These are phyloP conservation scores for Drosophila mayri DNA, from an alignment of 1,140 invertebrate genomes.

Conservation along the genomic window DNA sequence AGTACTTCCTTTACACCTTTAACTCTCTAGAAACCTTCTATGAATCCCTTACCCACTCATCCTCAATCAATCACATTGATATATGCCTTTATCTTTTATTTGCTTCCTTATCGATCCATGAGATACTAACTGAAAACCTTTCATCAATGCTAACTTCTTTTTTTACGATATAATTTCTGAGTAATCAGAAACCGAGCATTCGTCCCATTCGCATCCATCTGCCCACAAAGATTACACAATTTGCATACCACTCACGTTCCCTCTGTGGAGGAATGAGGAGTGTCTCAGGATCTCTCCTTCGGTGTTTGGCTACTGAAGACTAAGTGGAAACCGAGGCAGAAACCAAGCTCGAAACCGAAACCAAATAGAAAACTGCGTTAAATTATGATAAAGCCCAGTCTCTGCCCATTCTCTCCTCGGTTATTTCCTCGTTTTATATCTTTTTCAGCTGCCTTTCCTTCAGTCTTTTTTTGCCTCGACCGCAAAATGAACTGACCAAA, in stretches of 20 bases:
- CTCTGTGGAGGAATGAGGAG: not conserved
- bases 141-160: constrained; percentile 29
- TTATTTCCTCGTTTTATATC: constrained; percentile 23
- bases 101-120: not conserved
- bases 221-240: constrained; percentile 42
- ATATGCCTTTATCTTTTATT: constrained; percentile 6
- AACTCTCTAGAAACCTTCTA: not conserved
- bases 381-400: constrained; percentile 47
- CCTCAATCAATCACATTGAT: constrained; percentile 11
- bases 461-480: constrained; percentile 17
- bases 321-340: not conserved
- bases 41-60: not conserved
- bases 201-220: constrained; percentile 21
- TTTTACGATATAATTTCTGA: constrained; percentile 32
- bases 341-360: constrained; percentile 32
- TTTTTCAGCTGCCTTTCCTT: constrained; percentile 10
- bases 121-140: constrained; percentile 20
- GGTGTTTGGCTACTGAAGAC: constrained; percentile 24
- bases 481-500: constrained; percentile 51
- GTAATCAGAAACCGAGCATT: constrained; percentile 42
- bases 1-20: not conserved
- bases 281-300: constrained; percentile 20
- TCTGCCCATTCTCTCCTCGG: constrained; percentile 22
- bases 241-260: constrained; percentile 46
- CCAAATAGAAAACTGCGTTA: constrained; percentile 52